Evolutionary conservation across 2,888 invertebrate genomes (phyloP), one percentile per base, ranked within the genome.

Genomic region (Plebejus melissa): DNA sequence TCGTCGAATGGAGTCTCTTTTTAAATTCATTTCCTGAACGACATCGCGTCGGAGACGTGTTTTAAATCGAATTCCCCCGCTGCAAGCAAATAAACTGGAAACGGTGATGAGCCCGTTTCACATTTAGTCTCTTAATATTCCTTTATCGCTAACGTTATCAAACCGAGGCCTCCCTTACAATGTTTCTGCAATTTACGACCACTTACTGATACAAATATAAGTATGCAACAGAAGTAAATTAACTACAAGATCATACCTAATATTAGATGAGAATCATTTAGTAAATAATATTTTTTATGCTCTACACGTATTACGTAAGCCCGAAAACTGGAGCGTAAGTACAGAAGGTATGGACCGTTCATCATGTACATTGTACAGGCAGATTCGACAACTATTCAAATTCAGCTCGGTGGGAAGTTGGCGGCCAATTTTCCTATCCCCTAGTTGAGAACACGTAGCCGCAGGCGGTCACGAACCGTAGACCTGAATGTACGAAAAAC

Each of bases 11-110:
- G 50, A 75, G 75, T 36, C 70, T 74, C 71, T 74, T 65, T 74
- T 79, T 79, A 79, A 80, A 77, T 77, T 79, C 75, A 78, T 80
- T 80, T 80, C 79, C 80, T 78, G 78, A 76, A 78, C 78, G 78
- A 80, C 76, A 78, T 70, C 74, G 75, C 75, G 60, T 60, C 76
- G 71, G 57, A 57, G 58, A 72, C 72, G 72, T 72, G 72, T 74
- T 74, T 76, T 69, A 74, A 76, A 76, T 78, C 76, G 76, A 77
- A 77, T 70, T 75, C 77, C 75, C 58, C 7, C 54, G 38, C 57
- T 9, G 75, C 75, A 75, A 70, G 70, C 57, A 75, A 75, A 57
- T 75, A 70, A 38, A 57, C 57, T 57, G 72, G 60, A 76, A 65
- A 72, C 60, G 60, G 46, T 75, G 54, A 71, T 72, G 58, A 58